Conservation (phyloP, 2,888 invertebrate species). For the Drosophila paracracens region DNA sequence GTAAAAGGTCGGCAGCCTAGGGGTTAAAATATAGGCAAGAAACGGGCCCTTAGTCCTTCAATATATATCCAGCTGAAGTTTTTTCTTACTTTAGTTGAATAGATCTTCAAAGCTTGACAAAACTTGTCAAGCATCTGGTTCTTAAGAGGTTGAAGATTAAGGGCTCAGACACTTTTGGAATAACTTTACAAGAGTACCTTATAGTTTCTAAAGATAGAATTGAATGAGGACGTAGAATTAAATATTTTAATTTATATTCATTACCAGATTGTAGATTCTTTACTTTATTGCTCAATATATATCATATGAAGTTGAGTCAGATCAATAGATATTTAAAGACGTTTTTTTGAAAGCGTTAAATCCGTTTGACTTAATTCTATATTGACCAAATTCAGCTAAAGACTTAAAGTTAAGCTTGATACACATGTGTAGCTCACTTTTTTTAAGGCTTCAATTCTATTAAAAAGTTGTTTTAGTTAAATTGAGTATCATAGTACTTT, state of each 20-base stretch:
- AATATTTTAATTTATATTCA: background rate
- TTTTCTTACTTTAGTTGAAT: background rate
- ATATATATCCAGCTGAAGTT: slow-evolving; percentile 3
- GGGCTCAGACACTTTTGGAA: background rate
- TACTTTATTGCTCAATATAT: background rate
- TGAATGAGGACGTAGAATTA: background rate
- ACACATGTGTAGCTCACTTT: background rate
- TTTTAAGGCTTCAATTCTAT: background rate
- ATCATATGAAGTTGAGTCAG: background rate
- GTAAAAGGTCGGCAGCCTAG: slow-evolving; percentile 30
- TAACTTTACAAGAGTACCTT: background rate
- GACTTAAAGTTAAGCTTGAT: background rate
- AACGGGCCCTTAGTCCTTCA: slow-evolving; percentile 3
- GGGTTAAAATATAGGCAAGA: slow-evolving; percentile 1
- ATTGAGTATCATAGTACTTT: background rate
- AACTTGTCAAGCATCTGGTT: background rate
- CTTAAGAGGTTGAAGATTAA: background rate
- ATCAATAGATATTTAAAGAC: background rate
- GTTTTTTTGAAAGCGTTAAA: background rate
- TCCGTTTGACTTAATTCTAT: background rate
- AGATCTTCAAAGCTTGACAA: background rate
- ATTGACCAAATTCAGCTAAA: background rate
- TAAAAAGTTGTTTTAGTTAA: background rate
- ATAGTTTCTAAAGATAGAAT: background rate
- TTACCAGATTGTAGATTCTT: background rate